A percentile compares a stretch with the other conserved stretches of the same genome.
Evolutionary conservation across 2,113 vertebrate genomes (phyloP).

Genomic region (Thomomys bottae): DNA sequence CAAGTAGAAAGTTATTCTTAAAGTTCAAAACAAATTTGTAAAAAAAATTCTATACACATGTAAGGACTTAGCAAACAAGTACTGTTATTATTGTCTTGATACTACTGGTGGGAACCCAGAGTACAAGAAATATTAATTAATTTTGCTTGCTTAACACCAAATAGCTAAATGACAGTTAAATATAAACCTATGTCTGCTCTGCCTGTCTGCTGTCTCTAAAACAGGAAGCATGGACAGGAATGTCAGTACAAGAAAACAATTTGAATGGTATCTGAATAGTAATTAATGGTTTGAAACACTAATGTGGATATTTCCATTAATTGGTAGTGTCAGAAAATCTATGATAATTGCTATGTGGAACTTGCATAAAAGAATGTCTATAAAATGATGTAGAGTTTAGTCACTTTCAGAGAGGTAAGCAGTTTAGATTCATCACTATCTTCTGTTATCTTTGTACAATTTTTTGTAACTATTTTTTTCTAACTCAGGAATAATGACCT

Average conservation of each 20-base stretch:
- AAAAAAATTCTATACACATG: background rate
- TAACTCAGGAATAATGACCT: background rate
- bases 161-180: background rate
- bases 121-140: background rate
- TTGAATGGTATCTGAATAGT: background rate
- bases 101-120: background rate
- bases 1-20: slow-evolving; percentile 15
- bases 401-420: background rate
- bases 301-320: background rate
- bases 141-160: background rate
- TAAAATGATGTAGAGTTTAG: background rate
- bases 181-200: background rate
- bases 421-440: background rate
- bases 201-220: background rate
- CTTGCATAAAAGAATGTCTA: background rate
- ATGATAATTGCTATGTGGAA: background rate
- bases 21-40: slow-evolving; percentile 9
- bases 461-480: background rate
- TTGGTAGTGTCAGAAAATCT: background rate
- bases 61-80: background rate
- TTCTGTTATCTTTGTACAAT: background rate
- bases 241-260: background rate
- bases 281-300: background rate
- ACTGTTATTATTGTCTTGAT: background rate
- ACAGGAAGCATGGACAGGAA: background rate